A percentile compares a stretch with the other conserved stretches of the same genome.
These are phyloP conservation scores for Megalops atlanticus DNA, from an alignment of 2,113 vertebrate species.

Conservation along the genomic window DNA sequence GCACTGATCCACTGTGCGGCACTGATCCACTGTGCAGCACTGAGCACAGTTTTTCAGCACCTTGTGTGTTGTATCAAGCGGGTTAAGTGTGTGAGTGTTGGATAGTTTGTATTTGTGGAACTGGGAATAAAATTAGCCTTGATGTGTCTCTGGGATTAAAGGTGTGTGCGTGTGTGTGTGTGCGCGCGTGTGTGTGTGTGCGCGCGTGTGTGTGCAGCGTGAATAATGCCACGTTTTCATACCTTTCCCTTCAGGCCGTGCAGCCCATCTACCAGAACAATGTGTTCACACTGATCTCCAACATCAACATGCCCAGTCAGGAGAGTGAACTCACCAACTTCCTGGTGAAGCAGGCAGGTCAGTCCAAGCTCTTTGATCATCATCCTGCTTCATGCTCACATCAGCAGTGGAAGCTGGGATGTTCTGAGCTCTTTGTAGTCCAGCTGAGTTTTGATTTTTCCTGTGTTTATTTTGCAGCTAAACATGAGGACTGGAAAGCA, in stretches of 20 bases:
- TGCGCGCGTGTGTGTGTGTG: background rate
- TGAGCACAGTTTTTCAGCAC: too few species aligned
- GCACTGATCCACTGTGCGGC: background rate
- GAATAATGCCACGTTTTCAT: background rate
- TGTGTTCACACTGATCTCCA: conserved; percentile 76
- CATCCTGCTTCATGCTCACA: too few species aligned
- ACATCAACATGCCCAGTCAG: conserved; percentile 77
- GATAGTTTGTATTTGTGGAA: too few species aligned
- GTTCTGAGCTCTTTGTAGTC: background rate
- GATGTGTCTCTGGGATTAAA: background rate
- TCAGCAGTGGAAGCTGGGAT: background rate
- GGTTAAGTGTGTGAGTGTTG: too few species aligned
- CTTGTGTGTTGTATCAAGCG: too few species aligned
- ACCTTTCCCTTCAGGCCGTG: conserved; percentile 53
- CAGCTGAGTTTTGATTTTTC: background rate
- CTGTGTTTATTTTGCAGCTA: conserved; percentile 60
- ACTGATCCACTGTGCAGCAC: background rate
- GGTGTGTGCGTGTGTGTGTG: background rate
- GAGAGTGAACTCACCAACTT: conserved; percentile 71
- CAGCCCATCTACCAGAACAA: conserved; percentile 79
- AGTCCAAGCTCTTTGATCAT: conserved; percentile 38
- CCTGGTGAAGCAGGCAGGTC: conserved; percentile 79
- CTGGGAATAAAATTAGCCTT: background rate
- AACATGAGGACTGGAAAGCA: conserved; percentile 81
- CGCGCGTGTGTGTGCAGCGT: background rate